These are phyloP conservation scores for Drosophila leontia DNA, from an alignment of 1,140 invertebrate species.

Conservation along the genomic window DNA sequence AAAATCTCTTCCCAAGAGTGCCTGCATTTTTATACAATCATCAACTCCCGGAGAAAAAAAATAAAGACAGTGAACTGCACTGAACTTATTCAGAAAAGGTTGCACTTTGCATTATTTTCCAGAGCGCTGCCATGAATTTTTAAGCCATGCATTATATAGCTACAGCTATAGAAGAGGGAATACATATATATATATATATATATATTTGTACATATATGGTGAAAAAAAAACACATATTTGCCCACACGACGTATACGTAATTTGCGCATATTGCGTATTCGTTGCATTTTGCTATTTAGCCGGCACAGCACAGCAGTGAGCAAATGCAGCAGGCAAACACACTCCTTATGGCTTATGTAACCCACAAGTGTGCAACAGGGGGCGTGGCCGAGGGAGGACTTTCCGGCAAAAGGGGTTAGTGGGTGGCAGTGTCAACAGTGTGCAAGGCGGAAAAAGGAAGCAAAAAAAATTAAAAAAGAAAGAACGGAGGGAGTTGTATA, in stretches of 20 bases:
- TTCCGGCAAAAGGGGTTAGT: background rate
- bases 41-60: background rate
- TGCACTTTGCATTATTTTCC: constrained; percentile 42
- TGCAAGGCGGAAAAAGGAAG: constrained; percentile 74
- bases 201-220: background rate
- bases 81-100: constrained; percentile 34
- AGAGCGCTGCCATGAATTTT: constrained; percentile 40
- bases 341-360: constrained; percentile 67
- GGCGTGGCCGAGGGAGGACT: background rate
- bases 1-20: background rate
- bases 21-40: constrained; percentile 2
- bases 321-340: constrained; percentile 54
- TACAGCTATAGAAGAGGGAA: constrained; percentile 1
- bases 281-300: constrained; percentile 68
- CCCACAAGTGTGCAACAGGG: constrained; percentile 37
- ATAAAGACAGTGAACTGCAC: background rate
- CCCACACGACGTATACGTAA: constrained; percentile 69
- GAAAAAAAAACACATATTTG: constrained; percentile 60
- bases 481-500: constrained; percentile 10
- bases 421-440: constrained; percentile 73
- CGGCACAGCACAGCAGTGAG: constrained; percentile 56
- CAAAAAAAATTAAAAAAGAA: constrained; percentile 26
- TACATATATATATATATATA: background rate
- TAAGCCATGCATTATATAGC: constrained; percentile 40
- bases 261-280: constrained; percentile 80